Evolutionary conservation across 2,113 vertebrate species (phyloP), one percentile per base, ranked within the genome.

Genomic region (Orycteropus afer): DNA sequence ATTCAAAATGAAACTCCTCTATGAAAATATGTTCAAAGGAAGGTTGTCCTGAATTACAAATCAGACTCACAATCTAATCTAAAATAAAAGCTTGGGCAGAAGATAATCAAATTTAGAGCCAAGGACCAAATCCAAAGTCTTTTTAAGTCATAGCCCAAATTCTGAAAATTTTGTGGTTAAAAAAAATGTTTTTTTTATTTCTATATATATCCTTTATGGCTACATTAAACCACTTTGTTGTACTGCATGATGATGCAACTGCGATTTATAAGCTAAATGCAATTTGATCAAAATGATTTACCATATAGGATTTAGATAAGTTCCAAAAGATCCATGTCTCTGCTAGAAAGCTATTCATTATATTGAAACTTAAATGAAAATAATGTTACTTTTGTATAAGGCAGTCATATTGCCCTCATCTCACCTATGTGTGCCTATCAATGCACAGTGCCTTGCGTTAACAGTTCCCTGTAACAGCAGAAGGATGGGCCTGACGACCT

Each of bases 301-400:
- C 53, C 14, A 40, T 69, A 40, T 1, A 27, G 17, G 40, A 82
- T 81, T 91, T 92, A 93, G 84, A 47, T 73, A 84, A 87, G 4
- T 89, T 95, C 37, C 57, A 85, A 90, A 86, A 81, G 47, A 95
- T 51, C 7, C 49, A 49, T 20, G 29, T 65, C 76, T 90, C 86
- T 90, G 29, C 40, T 76, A 79, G 27, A 93, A 97, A 25, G 18
- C 65, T 85, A 82, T 91, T 93, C 51, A 80, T 84, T 93, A 61
- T 83, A 81, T 23, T 63, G 59, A 93, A 94, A 87, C 6, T 32
- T 11, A 77, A 86, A 88, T 79, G 65, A 96, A 94, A 96, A 91
- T 81, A 61, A 86, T 34, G 73, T 86, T 86, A 59, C 57, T 96
- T 91, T 94, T 63, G 95, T 37, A 74, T 74, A 86, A 95, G 42